Evolutionary conservation across 1,140 invertebrate species (phyloP).

Genomic region (Arctopsyche grandis): DNA sequence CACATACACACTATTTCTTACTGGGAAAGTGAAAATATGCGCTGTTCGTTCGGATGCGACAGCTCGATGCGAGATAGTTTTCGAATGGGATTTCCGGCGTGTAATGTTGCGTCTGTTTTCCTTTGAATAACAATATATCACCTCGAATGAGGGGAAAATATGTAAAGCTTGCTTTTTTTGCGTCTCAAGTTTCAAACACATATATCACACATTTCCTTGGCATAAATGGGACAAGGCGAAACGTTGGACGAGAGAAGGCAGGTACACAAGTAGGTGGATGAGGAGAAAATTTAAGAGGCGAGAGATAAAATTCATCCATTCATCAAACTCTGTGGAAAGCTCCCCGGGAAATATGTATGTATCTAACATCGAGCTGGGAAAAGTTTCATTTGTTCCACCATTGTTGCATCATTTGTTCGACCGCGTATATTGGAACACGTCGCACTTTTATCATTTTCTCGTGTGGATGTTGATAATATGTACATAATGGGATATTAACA

Average conservation of each 20-base stretch:
- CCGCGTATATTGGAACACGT: too few species aligned
- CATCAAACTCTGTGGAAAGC: too few species aligned
- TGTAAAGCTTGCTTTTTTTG: neutral
- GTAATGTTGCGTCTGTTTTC: conserved; percentile 1
- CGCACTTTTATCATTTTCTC: too few species aligned
- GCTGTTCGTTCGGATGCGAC: neutral
- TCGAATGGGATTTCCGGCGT: neutral
- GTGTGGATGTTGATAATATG: too few species aligned
- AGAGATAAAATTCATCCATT: neutral
- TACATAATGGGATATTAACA: too few species aligned
- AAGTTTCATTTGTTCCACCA: too few species aligned
- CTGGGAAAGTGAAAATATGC: too few species aligned
- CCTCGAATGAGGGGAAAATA: conserved; percentile 10
- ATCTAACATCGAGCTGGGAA: too few species aligned
- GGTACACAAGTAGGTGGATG: too few species aligned
- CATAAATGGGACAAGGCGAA: conserved; percentile 12
- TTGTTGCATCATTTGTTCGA: too few species aligned
- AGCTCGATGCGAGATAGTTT: neutral
- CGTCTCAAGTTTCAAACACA: neutral
- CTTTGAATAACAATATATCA: conserved; percentile 26
- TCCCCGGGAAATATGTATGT: too few species aligned
- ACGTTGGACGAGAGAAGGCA: neutral
- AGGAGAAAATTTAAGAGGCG: neutral
- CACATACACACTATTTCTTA: too few species aligned
- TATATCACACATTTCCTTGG: conserved; percentile 18